Percentiles rank a stretch among this genome's conserved stretches.
Conservation (phyloP, 2,888 invertebrate genomes). For the Desoria tigrina region DNA sequence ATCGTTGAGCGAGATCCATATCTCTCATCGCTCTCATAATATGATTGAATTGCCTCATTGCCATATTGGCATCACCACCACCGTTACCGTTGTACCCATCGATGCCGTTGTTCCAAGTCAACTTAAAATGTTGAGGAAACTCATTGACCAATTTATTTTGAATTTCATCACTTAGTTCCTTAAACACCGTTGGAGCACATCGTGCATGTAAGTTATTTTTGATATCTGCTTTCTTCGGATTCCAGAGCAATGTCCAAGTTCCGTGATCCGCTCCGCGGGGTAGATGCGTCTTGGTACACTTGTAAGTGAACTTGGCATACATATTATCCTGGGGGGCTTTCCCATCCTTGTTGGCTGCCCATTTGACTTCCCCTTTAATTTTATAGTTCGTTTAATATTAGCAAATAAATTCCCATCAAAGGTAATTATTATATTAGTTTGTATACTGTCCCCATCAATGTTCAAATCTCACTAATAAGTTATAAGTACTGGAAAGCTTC, state of each 20-base stretch:
- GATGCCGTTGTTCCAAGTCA: neutral
- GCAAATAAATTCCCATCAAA: too few species aligned
- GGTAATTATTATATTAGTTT: too few species aligned
- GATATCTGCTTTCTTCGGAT: neutral
- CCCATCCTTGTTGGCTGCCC: neutral
- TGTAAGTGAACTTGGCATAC: constrained; percentile 7
- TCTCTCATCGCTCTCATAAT: too few species aligned
- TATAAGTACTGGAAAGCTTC: too few species aligned
- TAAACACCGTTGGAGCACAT: constrained; percentile 6
- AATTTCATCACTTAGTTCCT: constrained; percentile 10
- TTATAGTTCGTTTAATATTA: too few species aligned
- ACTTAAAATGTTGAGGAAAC: neutral
- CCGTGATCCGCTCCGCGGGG: neutral
- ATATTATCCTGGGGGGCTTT: neutral
- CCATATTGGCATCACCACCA: too few species aligned
- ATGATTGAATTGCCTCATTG: too few species aligned
- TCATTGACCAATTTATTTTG: constrained; percentile 3
- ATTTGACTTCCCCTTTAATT: neutral
- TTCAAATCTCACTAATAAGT: too few species aligned
- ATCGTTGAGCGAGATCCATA: too few species aligned
- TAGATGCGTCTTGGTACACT: constrained; percentile 4
- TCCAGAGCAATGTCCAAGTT: constrained; percentile 6
- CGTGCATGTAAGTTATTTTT: constrained; percentile 14
- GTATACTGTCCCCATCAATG: too few species aligned
- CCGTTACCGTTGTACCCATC: too few species aligned